These are phyloP conservation scores for Panopea generosa DNA, from an alignment of 2,888 invertebrate genomes.

Conservation along the genomic window DNA sequence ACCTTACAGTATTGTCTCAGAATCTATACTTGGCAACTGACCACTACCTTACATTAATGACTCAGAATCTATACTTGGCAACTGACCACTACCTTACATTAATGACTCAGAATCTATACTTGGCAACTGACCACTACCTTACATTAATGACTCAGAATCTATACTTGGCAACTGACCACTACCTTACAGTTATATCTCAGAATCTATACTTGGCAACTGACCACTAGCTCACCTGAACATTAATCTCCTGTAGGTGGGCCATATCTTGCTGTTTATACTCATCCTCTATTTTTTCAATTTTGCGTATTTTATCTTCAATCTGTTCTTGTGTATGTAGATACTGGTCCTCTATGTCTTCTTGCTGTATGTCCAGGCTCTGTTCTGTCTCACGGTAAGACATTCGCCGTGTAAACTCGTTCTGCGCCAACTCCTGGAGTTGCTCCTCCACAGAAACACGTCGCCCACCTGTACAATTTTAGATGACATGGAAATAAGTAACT, in stretches of 20 bases:
- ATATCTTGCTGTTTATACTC: conserved; percentile 66
- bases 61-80: no score
- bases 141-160: no score
- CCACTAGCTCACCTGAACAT: conserved; percentile 38
- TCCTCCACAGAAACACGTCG: conserved; percentile 70
- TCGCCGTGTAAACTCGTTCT: conserved; percentile 64
- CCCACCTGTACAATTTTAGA: conserved; percentile 54
- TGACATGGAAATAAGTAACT: no score
- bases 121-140: no score
- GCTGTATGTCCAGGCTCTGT: conserved; percentile 61
- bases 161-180: no score
- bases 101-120: no score
- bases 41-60: no score
- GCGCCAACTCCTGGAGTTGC: conserved; percentile 66
- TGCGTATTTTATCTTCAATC: conserved; percentile 52
- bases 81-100: no score
- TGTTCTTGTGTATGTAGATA: conserved; percentile 63
- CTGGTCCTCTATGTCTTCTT: conserved; percentile 70
- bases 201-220: no score
- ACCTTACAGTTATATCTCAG: no score
- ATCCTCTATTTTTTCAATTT: conserved; percentile 66
- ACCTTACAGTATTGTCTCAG: no score
- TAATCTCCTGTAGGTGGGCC: conserved; percentile 59
- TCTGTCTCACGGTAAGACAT: conserved; percentile 68
- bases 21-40: no score